Evolutionary conservation across 1,140 invertebrate species (phyloP), one percentile per base, ranked within the genome.

Genomic region (Elysia chlorotica): DNA sequence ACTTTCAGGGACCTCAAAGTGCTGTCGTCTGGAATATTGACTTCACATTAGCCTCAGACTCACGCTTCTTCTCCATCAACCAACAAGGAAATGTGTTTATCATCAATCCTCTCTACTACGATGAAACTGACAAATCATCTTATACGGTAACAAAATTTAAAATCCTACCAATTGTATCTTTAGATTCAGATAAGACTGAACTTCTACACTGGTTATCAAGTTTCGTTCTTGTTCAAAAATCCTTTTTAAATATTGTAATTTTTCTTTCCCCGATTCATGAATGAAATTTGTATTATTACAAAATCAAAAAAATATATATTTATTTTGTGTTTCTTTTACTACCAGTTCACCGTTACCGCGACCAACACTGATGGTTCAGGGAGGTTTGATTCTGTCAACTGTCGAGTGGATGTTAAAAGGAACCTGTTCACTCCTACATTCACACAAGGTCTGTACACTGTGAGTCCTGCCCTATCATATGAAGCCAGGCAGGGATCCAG

Each of bases 341-440:
- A 48, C 3, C 38, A 71, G 69, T 71, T 71, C 38, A 63, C 59
- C 14, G 69, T 63, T 10, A 5, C 23, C 5, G 69, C 59, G 2
- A 71, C 57, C 57, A 71, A 71, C 59, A 62, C 28, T 21, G 69
- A 71, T 53, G 38, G 59, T 31, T 38, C 59, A 30, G 59, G 57
- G 1, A 38, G 19, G 19, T 36, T n/a, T 28, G 69, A 63, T 31
- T 71, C 69, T 14, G 17, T 63, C 21, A 31, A 17, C 5, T 71
- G 69, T 35, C 61, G 36, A 31, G 69, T 71, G 1, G 63, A 62
- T 71, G 69, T 71, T 17, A 6, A 35, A 3, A 56, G 69, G 14
- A 71, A 71, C 38, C 30, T 71, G 36, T 41, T 41, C 37, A 35
- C 69, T 2, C 69, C 69, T 36, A 10, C 21, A n/a, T 71, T 62